Base-by-base conservation (phyloP, 2,888 invertebrate species). In the Papilio elwesi region DNA sequence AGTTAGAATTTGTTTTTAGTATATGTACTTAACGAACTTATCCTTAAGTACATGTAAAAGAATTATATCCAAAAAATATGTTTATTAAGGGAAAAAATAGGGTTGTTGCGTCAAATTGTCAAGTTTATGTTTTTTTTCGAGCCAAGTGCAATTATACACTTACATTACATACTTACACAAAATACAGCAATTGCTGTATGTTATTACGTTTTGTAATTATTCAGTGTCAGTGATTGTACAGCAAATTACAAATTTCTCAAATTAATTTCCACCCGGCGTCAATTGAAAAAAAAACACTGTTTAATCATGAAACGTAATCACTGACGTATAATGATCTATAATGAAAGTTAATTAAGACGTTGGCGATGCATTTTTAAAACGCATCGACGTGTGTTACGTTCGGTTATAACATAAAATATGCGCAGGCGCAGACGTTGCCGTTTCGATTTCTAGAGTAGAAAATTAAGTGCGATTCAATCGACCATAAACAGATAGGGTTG, bases 381-480 rank as follows among this genome's bases (percentile, higher is more conserved):
- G 43, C 51, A 47, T 5, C 26, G 62, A 68, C 13, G 52, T 70
- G 43, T 68, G 38, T 52, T 68, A 48, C 48, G 47, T 68, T 36
- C 11, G 26, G 62, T 68, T 67, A 67, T 59, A 36, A 62, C 68
- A 53, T 62, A 63, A 63, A 68, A 68, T 72, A 72, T 72, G 68
- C 63, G 53, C 48, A 49, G 63, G 68, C 63, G 53, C 48, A 49
- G 63, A 62, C 62, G 72, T 68, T 68, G 16, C n/a, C 53, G 74
- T 53, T 64, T 66, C 72, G 65, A 70, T 74, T 74, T 75, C 75
- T 71, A 70, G 51, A 59, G 69, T 57, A 66, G 76, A 76, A 76
- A 75, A 74, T 75, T 74, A 76, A 63, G 68, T 73, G 70, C 66
- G 69, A 72, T 76, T 75, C 74, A 70, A 70, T 69, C 68, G 70